Conservation (phyloP, 1,140 invertebrate genomes). For the Neomicropteryx cornuta region DNA sequence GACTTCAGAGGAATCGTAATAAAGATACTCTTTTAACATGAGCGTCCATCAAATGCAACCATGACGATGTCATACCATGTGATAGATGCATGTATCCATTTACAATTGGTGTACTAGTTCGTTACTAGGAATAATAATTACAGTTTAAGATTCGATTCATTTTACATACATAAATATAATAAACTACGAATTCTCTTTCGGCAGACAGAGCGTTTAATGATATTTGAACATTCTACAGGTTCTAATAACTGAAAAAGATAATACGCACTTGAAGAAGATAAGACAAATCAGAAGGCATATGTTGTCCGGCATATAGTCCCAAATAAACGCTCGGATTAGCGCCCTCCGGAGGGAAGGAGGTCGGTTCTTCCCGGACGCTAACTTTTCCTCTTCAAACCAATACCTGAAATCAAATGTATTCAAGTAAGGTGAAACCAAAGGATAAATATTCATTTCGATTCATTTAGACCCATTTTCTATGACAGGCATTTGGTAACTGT, state of each 20-base stretch:
- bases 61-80: no score
- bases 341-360: slow-evolving; percentile 1
- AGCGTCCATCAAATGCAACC: no score
- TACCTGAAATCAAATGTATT: slow-evolving; percentile 7
- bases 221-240: no score
- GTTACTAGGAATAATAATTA: neutral
- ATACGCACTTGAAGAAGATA: slow-evolving; percentile 4
- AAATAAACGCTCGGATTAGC: slow-evolving; percentile 2
- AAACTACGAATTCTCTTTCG: neutral
- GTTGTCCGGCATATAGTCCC: slow-evolving; percentile 3
- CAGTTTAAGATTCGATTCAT: neutral
- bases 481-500: no score
- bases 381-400: slow-evolving; percentile 3
- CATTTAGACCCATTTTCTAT: no score
- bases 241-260: no score
- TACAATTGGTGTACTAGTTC: neutral
- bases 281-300: slow-evolving; percentile 4
- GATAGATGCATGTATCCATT: no score
- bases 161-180: neutral
- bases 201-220: neutral
- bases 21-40: no score
- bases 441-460: no score
- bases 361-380: neutral
- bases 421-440: no score
- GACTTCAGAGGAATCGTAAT: no score